Percentiles rank a stretch among this genome's conserved stretches.
Conservation (phyloP, 2,113 vertebrate genomes). For the Nematolebias whitei region DNA sequence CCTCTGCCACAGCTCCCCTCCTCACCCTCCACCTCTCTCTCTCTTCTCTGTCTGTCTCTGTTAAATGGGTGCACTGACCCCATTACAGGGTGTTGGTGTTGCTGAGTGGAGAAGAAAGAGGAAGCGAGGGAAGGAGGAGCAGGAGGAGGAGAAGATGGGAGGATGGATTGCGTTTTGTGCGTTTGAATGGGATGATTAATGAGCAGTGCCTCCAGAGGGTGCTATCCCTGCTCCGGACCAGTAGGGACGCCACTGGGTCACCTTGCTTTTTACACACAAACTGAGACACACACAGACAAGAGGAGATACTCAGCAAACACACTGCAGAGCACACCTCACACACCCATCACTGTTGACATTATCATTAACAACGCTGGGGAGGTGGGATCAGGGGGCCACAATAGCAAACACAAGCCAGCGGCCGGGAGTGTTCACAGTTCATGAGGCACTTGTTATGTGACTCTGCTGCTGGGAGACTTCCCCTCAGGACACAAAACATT, state of each 20-base stretch:
- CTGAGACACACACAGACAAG: neutral
- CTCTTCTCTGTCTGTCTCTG: constrained; percentile 60
- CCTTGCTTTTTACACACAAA: constrained; percentile 42
- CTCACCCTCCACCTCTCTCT: constrained; percentile 15
- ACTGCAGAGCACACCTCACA: too few relatives aligned
- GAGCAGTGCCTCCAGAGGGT: constrained; percentile 64
- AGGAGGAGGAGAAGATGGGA: constrained; percentile 68
- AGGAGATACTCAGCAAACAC: constrained; percentile 31
- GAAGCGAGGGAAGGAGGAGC: constrained; percentile 60
- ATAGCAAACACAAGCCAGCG: constrained; percentile 53
- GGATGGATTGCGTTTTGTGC: constrained; percentile 61
- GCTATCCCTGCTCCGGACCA: constrained; percentile 71
- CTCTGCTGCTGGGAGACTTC: constrained; percentile 18
- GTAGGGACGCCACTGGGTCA: constrained; percentile 72
- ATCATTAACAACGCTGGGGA: constrained; percentile 67
- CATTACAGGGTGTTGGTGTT: constrained; percentile 67
- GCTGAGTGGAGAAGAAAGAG: constrained; percentile 50
- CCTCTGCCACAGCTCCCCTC: neutral
- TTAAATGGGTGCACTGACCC: constrained; percentile 82
- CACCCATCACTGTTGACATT: constrained; percentile 62
- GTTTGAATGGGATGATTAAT: constrained; percentile 80
- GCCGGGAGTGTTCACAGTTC: constrained; percentile 50
- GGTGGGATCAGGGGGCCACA: constrained; percentile 56
- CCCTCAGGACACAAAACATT: constrained; percentile 21
- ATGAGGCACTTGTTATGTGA: constrained; percentile 28